phyloP scores from a whole-genome alignment of 2,888 invertebrate species.

The Rhimphoctona megacephalus region DNA sequence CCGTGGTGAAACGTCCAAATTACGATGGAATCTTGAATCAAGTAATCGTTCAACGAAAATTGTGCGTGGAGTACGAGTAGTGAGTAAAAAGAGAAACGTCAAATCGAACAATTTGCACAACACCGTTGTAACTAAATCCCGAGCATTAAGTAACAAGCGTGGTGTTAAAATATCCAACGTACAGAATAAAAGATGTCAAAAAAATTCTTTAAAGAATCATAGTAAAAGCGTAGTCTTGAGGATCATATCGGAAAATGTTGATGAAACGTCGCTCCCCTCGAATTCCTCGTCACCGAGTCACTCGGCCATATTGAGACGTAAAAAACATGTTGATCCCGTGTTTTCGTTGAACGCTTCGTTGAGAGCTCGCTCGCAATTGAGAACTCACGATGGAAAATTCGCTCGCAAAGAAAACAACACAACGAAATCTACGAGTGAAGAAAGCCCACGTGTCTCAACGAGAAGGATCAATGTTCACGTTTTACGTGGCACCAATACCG shows the following conservation, averaged over 20 bases:
- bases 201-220: slow-evolving; percentile 29
- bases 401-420: slow-evolving; percentile 67
- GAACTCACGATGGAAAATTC: slow-evolving; percentile 82
- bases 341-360: slow-evolving; percentile 78
- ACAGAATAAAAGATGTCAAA: background rate
- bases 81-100: slow-evolving; percentile 79
- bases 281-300: slow-evolving; percentile 55
- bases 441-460: slow-evolving; percentile 37
- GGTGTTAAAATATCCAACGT: background rate
- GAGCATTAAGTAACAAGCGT: slow-evolving; percentile 55
- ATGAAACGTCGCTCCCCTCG: slow-evolving; percentile 17
- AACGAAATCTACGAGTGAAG: slow-evolving; percentile 31
- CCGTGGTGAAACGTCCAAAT: slow-evolving; percentile 39
- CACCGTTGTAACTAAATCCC: slow-evolving; percentile 1
- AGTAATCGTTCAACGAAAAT: slow-evolving; percentile 69
- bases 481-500: background rate
- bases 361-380: slow-evolving; percentile 79
- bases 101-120: slow-evolving; percentile 71
- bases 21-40: slow-evolving; percentile 60
- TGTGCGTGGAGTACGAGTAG: slow-evolving; percentile 70
- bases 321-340: slow-evolving; percentile 74
- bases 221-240: background rate
- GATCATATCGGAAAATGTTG: slow-evolving; percentile 16
- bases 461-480: slow-evolving; percentile 16
- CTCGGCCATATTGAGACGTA: slow-evolving; percentile 57